Base-by-base conservation (phyloP, 1,140 invertebrate genomes). In the Drosophila ficusphila region DNA sequence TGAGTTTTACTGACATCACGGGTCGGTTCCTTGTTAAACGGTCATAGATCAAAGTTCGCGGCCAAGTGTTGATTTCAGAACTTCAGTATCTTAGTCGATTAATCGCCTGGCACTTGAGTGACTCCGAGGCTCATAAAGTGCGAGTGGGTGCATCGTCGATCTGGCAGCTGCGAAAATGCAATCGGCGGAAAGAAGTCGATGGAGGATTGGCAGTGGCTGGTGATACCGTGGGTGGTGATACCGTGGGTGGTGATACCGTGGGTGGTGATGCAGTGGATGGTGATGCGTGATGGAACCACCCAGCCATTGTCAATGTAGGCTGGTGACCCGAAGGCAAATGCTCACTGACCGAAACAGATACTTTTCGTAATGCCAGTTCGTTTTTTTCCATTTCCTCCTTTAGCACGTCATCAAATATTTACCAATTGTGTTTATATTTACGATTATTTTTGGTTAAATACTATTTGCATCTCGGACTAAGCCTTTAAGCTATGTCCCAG, bases 31-130 rank as follows among this genome's bases (percentile, higher is more conserved):
- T 4, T 4, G 19, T 12, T 2, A 21, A 11, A 12, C 5, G 19
- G 19, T 36, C 36, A 58, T 38, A 21, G 11, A 14, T 9, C 14
- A 34, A 62, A 65, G 25, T 31, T n/a, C 9, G 34, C 8, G 39
- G 31, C 18, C n/a, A 33, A 58, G 25, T 36, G 18, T 8, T 29
- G 9, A 54, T 42, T 78, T 51, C 12, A 31, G n/a, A n/a, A 49
- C 38, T 58, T 44, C 48, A 67, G 58, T 79, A 78, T 65, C 48
- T 72, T 58, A 39, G 48, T 46, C 61, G 65, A 86, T 86, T 85
- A 85, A 85, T 86, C 72, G 76, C 27, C 72, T 88, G 81, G 42
- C 82, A 85, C 82, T 81, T 60, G 81, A 58, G 36, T 88, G 72
- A 58, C 53, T 76, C 29, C 27, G 39, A n/a, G 44, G 68, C 18